These are phyloP conservation scores for Pocillopora damicornis DNA, from an alignment of 64 coral and sea anemone species.

Conservation along the genomic window DNA sequence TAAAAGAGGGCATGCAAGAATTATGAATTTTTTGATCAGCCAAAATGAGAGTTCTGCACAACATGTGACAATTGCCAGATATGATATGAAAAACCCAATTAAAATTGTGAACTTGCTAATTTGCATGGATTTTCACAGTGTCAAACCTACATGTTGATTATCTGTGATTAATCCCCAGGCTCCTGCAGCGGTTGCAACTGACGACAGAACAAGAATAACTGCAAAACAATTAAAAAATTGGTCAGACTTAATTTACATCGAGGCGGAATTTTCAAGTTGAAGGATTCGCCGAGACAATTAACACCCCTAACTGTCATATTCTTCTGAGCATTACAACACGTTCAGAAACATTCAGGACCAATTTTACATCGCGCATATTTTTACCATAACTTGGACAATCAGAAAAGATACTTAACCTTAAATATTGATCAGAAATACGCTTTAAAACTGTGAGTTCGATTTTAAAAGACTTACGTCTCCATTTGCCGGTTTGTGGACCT, in stretches of 20 bases:
- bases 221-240: background rate
- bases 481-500: constrained; percentile 67
- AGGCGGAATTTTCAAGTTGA: background rate
- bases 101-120: too few relatives aligned
- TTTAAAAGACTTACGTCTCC: constrained; percentile 74
- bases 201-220: constrained; percentile 72
- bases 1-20: too few relatives aligned
- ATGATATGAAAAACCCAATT: too few relatives aligned
- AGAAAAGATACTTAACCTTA: background rate
- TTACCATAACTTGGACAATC: background rate
- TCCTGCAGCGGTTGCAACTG: constrained; percentile 52
- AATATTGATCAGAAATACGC: background rate
- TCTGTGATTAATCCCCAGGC: constrained; percentile 88
- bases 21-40: too few relatives aligned
- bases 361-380: background rate
- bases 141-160: constrained; percentile 59
- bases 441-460: background rate
- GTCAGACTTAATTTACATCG: background rate
- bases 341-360: background rate
- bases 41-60: too few relatives aligned
- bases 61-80: too few relatives aligned
- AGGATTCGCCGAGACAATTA: too few relatives aligned
- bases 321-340: background rate
- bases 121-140: background rate
- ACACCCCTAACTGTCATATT: too few relatives aligned